Evolutionary conservation across 2,113 vertebrate species (phyloP).

Genomic region (Lamprologus ornatipinnis): DNA sequence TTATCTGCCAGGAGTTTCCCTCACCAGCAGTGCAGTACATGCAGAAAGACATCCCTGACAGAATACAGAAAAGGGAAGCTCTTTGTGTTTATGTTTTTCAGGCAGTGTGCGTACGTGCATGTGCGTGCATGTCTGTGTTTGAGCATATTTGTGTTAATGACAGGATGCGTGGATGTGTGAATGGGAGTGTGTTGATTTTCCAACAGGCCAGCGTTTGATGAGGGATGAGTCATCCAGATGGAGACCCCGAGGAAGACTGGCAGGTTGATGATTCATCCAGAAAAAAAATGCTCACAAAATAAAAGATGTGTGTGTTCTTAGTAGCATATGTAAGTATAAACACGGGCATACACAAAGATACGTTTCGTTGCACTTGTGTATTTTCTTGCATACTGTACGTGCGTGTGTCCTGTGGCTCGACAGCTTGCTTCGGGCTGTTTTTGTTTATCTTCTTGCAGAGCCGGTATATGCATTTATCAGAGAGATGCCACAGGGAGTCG

Average conservation of each 20-base stretch:
- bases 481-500: slow-evolving; percentile 30
- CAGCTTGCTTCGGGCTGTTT: slow-evolving; percentile 29
- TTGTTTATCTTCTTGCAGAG: slow-evolving; percentile 32
- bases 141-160: slow-evolving; percentile 3
- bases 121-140: not conserved
- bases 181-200: slow-evolving; percentile 67
- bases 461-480: slow-evolving; percentile 34
- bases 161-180: slow-evolving; percentile 23
- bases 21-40: slow-evolving; percentile 15
- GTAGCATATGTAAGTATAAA: not conserved
- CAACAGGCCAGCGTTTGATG: slow-evolving; percentile 73
- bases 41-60: slow-evolving; percentile 26
- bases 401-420: not conserved
- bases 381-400: not conserved
- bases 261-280: slow-evolving; percentile 64
- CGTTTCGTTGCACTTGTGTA: not conserved
- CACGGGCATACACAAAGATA: not conserved
- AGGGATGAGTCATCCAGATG: slow-evolving; percentile 76
- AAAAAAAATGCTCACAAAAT: not conserved
- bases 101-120: not conserved
- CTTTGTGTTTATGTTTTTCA: slow-evolving; percentile 4
- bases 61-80: slow-evolving; percentile 30
- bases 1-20: slow-evolving; percentile 39
- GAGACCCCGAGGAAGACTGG: slow-evolving; percentile 62
- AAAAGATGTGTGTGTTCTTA: not conserved